A percentile compares a stretch with the other conserved stretches of the same genome.
Evolutionary conservation across 2,888 invertebrate genomes (phyloP).

Genomic region (Calameuta pallipes): DNA sequence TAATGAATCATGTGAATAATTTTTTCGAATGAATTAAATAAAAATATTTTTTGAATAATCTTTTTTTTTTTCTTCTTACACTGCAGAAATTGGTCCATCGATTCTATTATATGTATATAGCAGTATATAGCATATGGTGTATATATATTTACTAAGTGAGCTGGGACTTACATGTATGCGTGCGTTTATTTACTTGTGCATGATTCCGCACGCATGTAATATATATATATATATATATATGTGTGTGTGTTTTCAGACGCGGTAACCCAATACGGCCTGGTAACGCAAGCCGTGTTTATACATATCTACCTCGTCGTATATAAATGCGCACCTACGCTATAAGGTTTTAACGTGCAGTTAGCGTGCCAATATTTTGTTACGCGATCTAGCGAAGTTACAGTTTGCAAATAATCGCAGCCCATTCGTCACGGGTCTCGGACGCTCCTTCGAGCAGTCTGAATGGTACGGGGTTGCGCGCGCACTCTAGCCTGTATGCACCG

Average conservation of each 20-base stretch:
- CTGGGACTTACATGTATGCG: neutral
- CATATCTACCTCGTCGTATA: conserved; percentile 10
- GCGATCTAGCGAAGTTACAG: conserved; percentile 11
- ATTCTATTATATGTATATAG: too few species aligned
- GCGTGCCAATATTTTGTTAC: conserved; percentile 13
- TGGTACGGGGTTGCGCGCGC: neutral
- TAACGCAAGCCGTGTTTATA: conserved; percentile 15
- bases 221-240: too few species aligned
- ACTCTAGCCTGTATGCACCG: neutral
- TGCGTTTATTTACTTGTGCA: neutral
- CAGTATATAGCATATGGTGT: too few species aligned
- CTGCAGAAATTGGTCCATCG: too few species aligned
- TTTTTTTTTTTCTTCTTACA: neutral
- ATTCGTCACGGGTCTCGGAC: neutral
- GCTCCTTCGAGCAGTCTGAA: neutral
- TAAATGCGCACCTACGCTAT: conserved; percentile 5
- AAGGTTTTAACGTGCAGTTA: conserved; percentile 7
- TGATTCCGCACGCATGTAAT: neutral
- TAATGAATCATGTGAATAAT: neutral
- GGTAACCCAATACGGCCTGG: conserved; percentile 14
- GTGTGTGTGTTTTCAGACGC: neutral
- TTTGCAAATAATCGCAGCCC: conserved; percentile 9
- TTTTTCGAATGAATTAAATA: neutral
- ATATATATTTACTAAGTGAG: neutral
- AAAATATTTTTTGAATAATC: neutral